These are phyloP conservation scores for Hystrix brachyura DNA, from an alignment of 2,113 vertebrate genomes.

Conservation along the genomic window DNA sequence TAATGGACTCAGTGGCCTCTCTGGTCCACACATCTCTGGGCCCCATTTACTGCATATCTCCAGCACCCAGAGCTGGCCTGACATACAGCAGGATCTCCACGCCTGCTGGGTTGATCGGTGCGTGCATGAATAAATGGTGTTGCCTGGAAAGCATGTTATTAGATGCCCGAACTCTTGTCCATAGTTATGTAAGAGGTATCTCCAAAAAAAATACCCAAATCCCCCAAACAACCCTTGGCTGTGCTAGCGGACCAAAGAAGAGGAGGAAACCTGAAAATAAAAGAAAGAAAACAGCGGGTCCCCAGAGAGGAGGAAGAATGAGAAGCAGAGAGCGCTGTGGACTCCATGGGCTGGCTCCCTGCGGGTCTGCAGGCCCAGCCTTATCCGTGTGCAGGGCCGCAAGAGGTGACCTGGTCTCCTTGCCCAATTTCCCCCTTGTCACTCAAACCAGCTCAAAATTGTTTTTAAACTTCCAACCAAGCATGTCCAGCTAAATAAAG, in stretches of 20 bases:
- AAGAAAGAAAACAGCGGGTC: neutral
- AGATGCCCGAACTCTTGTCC: neutral
- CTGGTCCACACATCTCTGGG: neutral
- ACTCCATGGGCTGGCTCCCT: neutral
- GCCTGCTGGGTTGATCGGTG: neutral
- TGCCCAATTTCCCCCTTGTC: neutral
- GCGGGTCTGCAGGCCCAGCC: neutral
- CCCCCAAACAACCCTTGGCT: neutral
- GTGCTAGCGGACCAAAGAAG: neutral
- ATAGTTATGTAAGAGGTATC: neutral
- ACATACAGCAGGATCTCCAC: neutral
- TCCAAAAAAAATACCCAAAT: neutral
- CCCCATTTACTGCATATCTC: neutral
- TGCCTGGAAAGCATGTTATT: neutral
- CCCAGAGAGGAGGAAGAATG: neutral
- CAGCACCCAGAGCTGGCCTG: neutral
- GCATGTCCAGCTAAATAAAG: neutral
- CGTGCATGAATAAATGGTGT: neutral
- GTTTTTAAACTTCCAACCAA: constrained; percentile 37
- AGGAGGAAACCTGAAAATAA: neutral
- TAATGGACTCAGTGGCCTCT: neutral
- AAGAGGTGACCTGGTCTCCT: neutral
- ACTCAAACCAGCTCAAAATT: neutral
- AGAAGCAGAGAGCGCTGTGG: neutral
- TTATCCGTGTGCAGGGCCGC: neutral